Evolutionary conservation across 1,140 invertebrate species (phyloP).

Genomic region (Papilio helenus): DNA sequence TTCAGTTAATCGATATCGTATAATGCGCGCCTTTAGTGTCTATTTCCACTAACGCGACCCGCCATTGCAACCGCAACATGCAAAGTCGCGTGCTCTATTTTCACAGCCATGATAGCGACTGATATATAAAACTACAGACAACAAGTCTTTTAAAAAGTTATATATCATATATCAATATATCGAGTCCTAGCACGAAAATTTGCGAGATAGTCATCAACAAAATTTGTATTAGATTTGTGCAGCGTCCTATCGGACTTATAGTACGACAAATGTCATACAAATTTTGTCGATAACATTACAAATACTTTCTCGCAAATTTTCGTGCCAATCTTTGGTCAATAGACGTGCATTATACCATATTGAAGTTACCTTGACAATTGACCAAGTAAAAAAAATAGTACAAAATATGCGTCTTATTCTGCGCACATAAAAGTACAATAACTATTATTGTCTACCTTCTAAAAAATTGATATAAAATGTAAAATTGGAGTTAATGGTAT

Average conservation of each 20-base stretch:
- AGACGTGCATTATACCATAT: not conserved
- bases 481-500: not conserved
- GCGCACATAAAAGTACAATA: conserved; percentile 2
- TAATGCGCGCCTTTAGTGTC: not conserved
- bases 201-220: no score
- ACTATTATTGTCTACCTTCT: conserved; percentile 1
- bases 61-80: not conserved
- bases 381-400: conserved; percentile 1
- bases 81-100: no score
- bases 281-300: no score
- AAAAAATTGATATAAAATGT: not conserved
- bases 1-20: not conserved
- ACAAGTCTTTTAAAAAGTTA: not conserved
- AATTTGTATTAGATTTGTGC: no score
- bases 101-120: no score
- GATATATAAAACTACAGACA: no score
- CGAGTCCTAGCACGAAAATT: no score
- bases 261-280: no score
- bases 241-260: no score
- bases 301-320: no score
- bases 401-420: not conserved
- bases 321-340: not conserved
- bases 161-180: no score
- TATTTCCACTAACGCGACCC: not conserved
- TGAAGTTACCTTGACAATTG: conserved; percentile 20